Base-by-base conservation (phyloP, 2,797 vertebrate genomes). In the Malurus leucopterus region DNA sequence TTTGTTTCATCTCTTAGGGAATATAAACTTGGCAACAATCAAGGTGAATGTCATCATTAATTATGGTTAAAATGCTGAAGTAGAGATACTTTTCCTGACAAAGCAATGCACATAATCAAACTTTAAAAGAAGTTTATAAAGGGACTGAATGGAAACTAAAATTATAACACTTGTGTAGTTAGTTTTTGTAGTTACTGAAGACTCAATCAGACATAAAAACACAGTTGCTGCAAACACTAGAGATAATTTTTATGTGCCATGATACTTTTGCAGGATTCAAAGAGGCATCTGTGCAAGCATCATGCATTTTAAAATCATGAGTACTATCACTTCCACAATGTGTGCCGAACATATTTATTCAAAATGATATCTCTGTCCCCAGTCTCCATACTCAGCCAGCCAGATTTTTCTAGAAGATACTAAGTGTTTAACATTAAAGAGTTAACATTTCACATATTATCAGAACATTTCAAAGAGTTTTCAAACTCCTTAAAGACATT, bases 1-100 rank as follows among this genome's bases (percentile, higher is more conserved):
- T 95, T 93, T 93, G 61, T 47, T 88, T 34, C n/a, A 32, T 84
- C 88, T 94, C 92, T 34, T 29, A 73, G 83, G 92, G 43, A 87
- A 51, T 69, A 92, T 92, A 82, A 85, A 89, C 54, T 75, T 88
- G 75, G 85, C 55, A 71, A 29, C 23, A 54, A 77, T 81, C 85
- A 93, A 84, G 90, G 88, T 78, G 24, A 93, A 57, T 61, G 53
- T 73, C 44, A 65, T 83, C 55, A 87, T 89, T 93, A 89, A 93
- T 82, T 84, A 77, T 40, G 36, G 34, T 59, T 91, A 89, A 95
- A 91, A 86, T 80, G 68, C 90, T 91, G 58, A 93, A 82, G 24
- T 43, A 87, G 38, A 80, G 50, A 13, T 26, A 22, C n/a, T 87
- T 84, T 88, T 64, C 58, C 81, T 73, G 74, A 90, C 68, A 88